phyloP scores from a whole-genome alignment of 2,113 vertebrate genomes.

The Grammomys surdaster region DNA sequence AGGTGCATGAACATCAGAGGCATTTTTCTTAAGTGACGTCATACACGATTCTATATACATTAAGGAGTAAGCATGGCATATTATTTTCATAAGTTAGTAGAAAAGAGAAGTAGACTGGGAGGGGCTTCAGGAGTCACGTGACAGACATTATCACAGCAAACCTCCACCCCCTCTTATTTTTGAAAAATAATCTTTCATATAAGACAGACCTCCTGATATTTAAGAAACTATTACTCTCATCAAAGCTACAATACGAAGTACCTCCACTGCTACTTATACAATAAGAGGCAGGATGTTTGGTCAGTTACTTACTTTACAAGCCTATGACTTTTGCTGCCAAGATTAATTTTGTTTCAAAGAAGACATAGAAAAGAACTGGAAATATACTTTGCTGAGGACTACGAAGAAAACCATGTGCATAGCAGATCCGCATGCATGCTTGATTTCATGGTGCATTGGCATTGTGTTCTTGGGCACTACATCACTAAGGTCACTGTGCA shows the following conservation, averaged over 20 bases:
- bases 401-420: neutral
- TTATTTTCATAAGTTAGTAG: neutral
- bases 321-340: slow-evolving; percentile 6
- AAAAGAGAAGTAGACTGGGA: neutral
- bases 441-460: neutral
- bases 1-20: slow-evolving; percentile 61
- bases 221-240: slow-evolving; percentile 27
- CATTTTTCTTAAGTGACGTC: neutral
- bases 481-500: neutral
- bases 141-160: neutral
- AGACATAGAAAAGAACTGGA: neutral
- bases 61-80: neutral
- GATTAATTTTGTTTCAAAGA: slow-evolving; percentile 49
- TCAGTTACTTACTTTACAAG: neutral
- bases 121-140: neutral
- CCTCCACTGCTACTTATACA: neutral
- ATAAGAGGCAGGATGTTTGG: slow-evolving; percentile 46
- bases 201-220: neutral
- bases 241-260: neutral
- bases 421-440: neutral
- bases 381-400: neutral
- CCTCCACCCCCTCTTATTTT: neutral
- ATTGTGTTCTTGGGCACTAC: neutral
- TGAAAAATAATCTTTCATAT: neutral
- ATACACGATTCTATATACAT: slow-evolving; percentile 34